Conservation (phyloP, 2,113 vertebrate species). For the Spilogale gracilis region DNA sequence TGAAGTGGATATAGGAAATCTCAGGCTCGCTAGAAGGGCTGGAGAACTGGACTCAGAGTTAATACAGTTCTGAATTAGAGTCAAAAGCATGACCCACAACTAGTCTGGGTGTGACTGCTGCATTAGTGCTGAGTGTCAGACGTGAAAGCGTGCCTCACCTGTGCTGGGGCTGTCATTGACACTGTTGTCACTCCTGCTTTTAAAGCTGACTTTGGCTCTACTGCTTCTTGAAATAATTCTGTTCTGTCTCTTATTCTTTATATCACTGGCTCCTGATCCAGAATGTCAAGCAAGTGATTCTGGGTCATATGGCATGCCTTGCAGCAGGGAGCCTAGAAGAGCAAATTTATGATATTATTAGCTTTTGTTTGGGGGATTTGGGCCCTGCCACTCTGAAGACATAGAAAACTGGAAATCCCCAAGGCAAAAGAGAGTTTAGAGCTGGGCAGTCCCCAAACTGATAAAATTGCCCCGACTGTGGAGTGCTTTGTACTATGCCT, state of each 20-base stretch:
- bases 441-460: neutral
- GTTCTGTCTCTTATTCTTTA: neutral
- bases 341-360: neutral
- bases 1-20: neutral
- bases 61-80: neutral
- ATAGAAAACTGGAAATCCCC: conserved; percentile 22
- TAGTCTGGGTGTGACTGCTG: neutral
- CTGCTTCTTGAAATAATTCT: conserved; percentile 29
- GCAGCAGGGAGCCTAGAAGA: neutral
- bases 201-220: neutral
- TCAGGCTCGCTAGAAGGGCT: neutral
- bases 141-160: neutral
- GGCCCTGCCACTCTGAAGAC: neutral
- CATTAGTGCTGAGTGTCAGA: neutral
- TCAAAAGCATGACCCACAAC: neutral
- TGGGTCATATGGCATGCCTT: neutral
- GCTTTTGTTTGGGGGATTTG: neutral
- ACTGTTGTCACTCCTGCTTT: neutral
- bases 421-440: conserved; percentile 20
- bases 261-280: neutral
- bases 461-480: neutral
- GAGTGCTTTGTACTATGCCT: neutral
- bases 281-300: conserved; percentile 25
- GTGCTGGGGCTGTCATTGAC: neutral
- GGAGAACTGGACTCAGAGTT: neutral